Evolutionary conservation across 1,140 invertebrate genomes (phyloP).

Genomic region (Drosophila sproati): DNA sequence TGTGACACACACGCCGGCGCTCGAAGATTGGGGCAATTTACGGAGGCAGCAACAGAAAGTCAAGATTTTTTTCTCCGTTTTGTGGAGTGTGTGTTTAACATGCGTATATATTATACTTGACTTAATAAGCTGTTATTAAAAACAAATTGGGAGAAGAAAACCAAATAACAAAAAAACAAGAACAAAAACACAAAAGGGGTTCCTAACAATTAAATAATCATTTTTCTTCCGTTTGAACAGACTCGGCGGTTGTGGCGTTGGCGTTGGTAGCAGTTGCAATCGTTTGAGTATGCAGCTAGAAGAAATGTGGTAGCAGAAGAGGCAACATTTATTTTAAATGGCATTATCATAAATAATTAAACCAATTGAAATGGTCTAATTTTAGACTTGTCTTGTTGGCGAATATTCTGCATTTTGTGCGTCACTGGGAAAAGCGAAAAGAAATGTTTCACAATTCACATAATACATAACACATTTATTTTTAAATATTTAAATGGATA

Average conservation of each 20-base stretch:
- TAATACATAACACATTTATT: no score
- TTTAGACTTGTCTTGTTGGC: no score
- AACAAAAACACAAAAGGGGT: conserved; percentile 25
- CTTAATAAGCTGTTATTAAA: conserved; percentile 79
- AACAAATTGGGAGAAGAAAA: conserved; percentile 66
- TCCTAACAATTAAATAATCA: conserved; percentile 73
- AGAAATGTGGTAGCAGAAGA: not conserved
- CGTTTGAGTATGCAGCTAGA: not conserved
- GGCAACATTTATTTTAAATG: no score
- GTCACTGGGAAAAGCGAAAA: no score
- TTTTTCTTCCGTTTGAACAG: conserved; percentile 50
- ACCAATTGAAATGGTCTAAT: no score
- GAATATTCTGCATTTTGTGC: no score
- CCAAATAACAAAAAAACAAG: not conserved
- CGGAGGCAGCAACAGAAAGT: conserved; percentile 13
- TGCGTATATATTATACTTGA: conserved; percentile 74
- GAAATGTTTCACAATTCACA: no score
- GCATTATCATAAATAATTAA: no score
- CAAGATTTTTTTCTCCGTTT: conserved; percentile 34
- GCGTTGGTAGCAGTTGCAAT: not conserved
- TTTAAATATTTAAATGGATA: no score
- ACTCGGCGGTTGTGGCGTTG: not conserved
- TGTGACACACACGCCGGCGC: conserved; percentile 59
- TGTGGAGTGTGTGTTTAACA: conserved; percentile 55
- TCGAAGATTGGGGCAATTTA: conserved; percentile 66